Percentiles rank a stretch among this genome's conserved stretches.
These are phyloP conservation scores for Otocyon megalotis DNA, from an alignment of 2,113 vertebrate species.

Conservation along the genomic window DNA sequence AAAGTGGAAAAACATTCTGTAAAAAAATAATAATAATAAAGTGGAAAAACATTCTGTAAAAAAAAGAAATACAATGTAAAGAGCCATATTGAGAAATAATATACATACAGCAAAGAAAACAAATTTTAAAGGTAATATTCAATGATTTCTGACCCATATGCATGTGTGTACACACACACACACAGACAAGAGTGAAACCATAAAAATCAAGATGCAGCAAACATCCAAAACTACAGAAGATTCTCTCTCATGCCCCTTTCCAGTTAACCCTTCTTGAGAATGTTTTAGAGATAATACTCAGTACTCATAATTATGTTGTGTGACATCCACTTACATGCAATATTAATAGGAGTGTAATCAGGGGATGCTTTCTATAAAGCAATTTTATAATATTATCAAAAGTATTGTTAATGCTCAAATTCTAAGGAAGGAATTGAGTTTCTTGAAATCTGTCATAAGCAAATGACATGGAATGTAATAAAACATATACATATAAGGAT, in stretches of 20 bases:
- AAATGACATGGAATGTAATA: constrained; percentile 10
- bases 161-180: not conserved
- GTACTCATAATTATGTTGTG: not conserved
- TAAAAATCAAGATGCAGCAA: not conserved
- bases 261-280: not conserved
- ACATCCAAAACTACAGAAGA: not conserved
- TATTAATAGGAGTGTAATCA: not conserved
- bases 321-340: not conserved
- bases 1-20: no score
- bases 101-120: not conserved
- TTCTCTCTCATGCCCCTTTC: not conserved
- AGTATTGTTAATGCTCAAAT: not conserved
- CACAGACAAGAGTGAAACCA: not conserved
- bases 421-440: not conserved
- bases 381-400: not conserved
- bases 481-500: not conserved
- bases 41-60: no score
- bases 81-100: not conserved
- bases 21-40: no score
- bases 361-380: not conserved
- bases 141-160: not conserved
- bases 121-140: constrained; percentile 4
- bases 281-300: not conserved
- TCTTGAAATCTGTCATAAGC: not conserved
- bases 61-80: not conserved